Base-by-base conservation (phyloP, 2,113 vertebrate genomes). In the Xenopus tropicalis region DNA sequence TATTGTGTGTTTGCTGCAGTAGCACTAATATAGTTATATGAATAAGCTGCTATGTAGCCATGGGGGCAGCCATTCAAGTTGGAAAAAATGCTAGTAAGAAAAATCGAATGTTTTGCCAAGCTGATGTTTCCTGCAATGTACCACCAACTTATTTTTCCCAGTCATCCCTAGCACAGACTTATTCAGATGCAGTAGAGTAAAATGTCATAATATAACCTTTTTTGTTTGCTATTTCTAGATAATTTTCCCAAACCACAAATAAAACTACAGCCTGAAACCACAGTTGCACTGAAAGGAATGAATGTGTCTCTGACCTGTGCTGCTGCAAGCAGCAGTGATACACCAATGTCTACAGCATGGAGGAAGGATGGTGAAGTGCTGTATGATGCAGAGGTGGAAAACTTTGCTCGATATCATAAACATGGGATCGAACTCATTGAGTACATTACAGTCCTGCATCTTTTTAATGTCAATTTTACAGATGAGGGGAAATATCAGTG, bases 401-500 rank as follows among this genome's bases (percentile, higher is more conserved):
- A 91, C 29, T 91, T 91, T 75, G 88, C 89, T 74, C 86, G 90
- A 1, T 91, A 88, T 13, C 86, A 79, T 74, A 86, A 90, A 46
- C 84, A 86, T 17, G 85, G 80, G 13, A 81, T 73, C 0, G 89
- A 90, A 77, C 78, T 88, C 24, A 81, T 92, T 0, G 90, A 93
- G 37, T 88, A 89, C 12, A 91, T 88, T 21, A 90, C 90, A 2
- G 67, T 90, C 61, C 78, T 93, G 71, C 89, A 90, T 66, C 86
- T 93, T 58, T 89, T 86, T 79, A 90, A 74, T 17, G 89, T 93
- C 72, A 93, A 93, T 68, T 93, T 93, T 84, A 93, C 91, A 1
- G 91, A 93, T 51, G 91, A 93, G 79, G 91, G 91, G 14, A 89
- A 80, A 77, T 93, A 93, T 2, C 91, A 93, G 78, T 93, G 91